Percentiles rank a stretch among this genome's conserved stretches.
phyloP scores from a whole-genome alignment of 2,888 invertebrate species.

The Luperina testacea region DNA sequence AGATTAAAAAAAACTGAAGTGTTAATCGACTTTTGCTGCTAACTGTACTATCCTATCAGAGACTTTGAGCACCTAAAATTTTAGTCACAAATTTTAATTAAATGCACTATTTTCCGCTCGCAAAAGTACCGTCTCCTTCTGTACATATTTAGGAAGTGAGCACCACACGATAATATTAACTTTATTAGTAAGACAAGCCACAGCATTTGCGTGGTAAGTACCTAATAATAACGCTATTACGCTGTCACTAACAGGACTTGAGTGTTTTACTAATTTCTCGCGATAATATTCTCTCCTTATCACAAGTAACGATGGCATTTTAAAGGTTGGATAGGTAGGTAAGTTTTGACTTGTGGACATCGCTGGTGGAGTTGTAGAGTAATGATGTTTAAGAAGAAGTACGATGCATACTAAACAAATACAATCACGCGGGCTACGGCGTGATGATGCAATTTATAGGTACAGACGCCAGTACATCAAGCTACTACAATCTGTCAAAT shows the following conservation, averaged over 20 bases:
- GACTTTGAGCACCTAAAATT: not conserved
- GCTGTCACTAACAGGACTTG: conserved; percentile 6
- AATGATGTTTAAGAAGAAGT: too few species aligned
- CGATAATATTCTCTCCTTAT: not conserved
- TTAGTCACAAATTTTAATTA: not conserved
- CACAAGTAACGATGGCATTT: not conserved
- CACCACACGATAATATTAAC: not conserved
- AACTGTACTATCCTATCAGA: too few species aligned
- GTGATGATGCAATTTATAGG: too few species aligned
- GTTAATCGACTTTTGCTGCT: too few species aligned
- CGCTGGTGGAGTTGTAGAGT: not conserved
- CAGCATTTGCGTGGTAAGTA: conserved; percentile 14
- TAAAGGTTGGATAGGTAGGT: not conserved
- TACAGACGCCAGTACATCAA: too few species aligned
- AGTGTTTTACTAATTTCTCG: conserved; percentile 22
- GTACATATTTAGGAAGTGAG: not conserved
- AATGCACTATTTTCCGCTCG: too few species aligned
- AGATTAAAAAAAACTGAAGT: too few species aligned
- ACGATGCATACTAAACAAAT: too few species aligned
- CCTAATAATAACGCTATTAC: not conserved
- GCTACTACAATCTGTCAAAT: too few species aligned
- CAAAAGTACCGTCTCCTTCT: not conserved
- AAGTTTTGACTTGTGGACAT: not conserved
- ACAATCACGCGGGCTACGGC: too few species aligned
- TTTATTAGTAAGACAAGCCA: not conserved